A percentile compares a stretch with the other conserved stretches of the same genome.
Evolutionary conservation across 1,140 invertebrate genomes (phyloP).

Genomic region (Fopius arisanus): DNA sequence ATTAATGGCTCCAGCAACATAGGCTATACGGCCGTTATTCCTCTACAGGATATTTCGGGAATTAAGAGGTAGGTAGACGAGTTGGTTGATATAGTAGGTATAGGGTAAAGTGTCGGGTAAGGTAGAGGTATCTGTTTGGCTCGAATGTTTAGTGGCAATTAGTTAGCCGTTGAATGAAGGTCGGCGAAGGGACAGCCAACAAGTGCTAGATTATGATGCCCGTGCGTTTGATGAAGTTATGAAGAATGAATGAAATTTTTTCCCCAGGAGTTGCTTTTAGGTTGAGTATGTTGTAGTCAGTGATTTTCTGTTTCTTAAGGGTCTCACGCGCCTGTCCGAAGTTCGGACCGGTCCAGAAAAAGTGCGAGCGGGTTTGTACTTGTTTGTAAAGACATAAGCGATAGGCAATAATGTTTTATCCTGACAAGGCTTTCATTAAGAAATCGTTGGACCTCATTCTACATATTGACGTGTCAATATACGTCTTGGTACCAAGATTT

Average conservation of each 20-base stretch:
- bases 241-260: background rate
- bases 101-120: too few species aligned
- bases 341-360: slow-evolving; percentile 22
- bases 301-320: background rate
- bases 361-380: slow-evolving; percentile 10
- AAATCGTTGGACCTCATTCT: background rate
- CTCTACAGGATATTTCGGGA: too few species aligned
- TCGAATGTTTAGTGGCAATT: too few species aligned
- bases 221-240: background rate
- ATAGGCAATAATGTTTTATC: background rate
- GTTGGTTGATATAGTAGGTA: too few species aligned
- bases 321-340: background rate
- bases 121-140: too few species aligned
- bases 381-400: background rate
- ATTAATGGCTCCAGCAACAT: too few species aligned
- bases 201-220: background rate
- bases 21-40: too few species aligned
- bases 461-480: background rate
- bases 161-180: too few species aligned
- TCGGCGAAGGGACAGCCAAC: background rate
- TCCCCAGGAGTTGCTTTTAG: background rate
- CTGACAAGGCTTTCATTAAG: background rate
- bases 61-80: too few species aligned
- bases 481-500: background rate
- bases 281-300: background rate